Base-by-base conservation (phyloP, 2,888 invertebrate species). In the Cenopis cana region DNA sequence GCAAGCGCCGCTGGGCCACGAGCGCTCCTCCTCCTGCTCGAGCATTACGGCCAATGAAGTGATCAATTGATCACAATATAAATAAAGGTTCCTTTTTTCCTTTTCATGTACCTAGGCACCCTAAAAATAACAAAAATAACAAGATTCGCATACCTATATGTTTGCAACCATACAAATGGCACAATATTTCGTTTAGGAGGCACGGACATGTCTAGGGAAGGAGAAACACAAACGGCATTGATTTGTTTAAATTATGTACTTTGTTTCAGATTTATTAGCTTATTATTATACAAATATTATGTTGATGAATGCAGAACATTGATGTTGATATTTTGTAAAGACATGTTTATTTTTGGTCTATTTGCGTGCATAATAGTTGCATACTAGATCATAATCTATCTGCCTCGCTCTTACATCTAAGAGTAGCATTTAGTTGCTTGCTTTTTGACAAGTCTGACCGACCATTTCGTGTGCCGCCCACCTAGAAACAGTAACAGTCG, bases 221-320 rank as follows among this genome's bases (percentile, higher is more conserved):
- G 14, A 64, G 62, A 62, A 62, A 14, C 36, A 20, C 36, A 18
- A 29, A 62, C n/a, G 8, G 20, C 52, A 52, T 64, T 50, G 62
- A 64, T 61, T 60, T 60, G 68, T 41, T 29, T 52, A 54, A 54
- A 46, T 54, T 61, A 60, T 41, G 60, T 57, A 54, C 56, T 57
- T 67, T 52, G 41, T 41, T 18, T 52, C 14, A 54, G 60, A 68
- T 68, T 61, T 60, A 68, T 54, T 54, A 18, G 68, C 54, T 46
- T 41, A 60, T 64, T 64, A 64, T 64, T 60, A 68, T 54, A 61
- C 41, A 68, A 52, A 68, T 60, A 60, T 46, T 61, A 68, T 68
- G 60, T 52, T 60, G 68, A 68, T 68, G 41, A 60, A 68, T 68
- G 68, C 68, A 60, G 60, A 33, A 60, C 59, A 52, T 41, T 54